Conservation (phyloP, 2,888 invertebrate species). For the Nymphalis c-album region DNA sequence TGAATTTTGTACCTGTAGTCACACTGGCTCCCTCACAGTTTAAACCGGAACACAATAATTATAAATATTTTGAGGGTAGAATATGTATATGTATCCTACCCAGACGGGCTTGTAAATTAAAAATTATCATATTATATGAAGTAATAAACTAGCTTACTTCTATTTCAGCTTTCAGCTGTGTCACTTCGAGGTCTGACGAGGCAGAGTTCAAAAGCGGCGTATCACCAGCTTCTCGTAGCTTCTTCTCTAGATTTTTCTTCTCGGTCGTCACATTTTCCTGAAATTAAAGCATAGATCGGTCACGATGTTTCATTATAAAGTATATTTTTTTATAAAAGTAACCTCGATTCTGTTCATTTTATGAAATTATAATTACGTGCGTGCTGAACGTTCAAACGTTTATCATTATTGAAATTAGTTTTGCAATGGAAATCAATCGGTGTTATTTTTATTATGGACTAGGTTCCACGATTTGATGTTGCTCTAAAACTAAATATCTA, state of each 20-base stretch:
- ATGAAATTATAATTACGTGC: neutral
- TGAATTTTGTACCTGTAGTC: too few relatives aligned
- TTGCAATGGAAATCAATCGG: neutral
- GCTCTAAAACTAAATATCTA: neutral
- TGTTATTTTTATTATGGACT: too few relatives aligned
- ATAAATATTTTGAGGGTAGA: too few relatives aligned
- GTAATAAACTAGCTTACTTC: constrained; percentile 78
- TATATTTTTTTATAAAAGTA: neutral
- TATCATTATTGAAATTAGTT: neutral
- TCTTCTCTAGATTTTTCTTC: constrained; percentile 90
- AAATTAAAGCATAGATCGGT: constrained; percentile 31
- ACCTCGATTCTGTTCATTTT: neutral
- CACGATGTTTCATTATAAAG: neutral
- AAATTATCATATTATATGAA: too few relatives aligned
- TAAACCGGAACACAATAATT: too few relatives aligned
- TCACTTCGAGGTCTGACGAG: constrained; percentile 90
- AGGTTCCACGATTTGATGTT: neutral
- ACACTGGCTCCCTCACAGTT: too few relatives aligned
- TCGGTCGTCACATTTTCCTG: constrained; percentile 91
- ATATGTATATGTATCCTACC: too few relatives aligned
- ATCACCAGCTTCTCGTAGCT: constrained; percentile 88
- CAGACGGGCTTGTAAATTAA: too few relatives aligned
- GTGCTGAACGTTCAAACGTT: neutral
- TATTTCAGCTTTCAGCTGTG: constrained; percentile 91
- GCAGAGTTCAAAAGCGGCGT: constrained; percentile 84